Percentiles rank a stretch among this genome's conserved stretches.
These are phyloP conservation scores for Thalassophryne amazonica DNA, from an alignment of 2,797 vertebrate genomes.

Conservation along the genomic window DNA sequence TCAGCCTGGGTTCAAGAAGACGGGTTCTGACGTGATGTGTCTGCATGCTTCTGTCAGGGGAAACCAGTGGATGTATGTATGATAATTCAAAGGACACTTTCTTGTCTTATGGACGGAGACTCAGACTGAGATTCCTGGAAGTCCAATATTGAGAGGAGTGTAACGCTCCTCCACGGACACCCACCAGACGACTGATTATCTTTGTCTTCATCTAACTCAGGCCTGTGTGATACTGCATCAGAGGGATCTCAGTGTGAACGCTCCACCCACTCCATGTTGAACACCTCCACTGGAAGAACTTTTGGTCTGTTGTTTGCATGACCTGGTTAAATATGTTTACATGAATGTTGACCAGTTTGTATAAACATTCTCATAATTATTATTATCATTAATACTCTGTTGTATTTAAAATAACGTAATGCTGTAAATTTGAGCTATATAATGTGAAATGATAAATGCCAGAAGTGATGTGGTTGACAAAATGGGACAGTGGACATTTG, in stretches of 20 bases:
- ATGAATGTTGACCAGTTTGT: slow-evolving; percentile 79
- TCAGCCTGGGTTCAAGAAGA: slow-evolving; percentile 73
- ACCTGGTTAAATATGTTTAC: slow-evolving; percentile 84
- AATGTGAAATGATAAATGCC: slow-evolving; percentile 78
- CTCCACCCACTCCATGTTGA: slow-evolving; percentile 73
- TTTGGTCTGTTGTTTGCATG: slow-evolving; percentile 84
- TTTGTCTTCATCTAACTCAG: too few relatives aligned
- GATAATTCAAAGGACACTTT: slow-evolving; percentile 60
- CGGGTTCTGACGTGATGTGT: slow-evolving; percentile 53
- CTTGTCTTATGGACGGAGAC: slow-evolving; percentile 83
- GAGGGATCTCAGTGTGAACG: slow-evolving; percentile 71
- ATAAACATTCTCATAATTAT: slow-evolving; percentile 72
- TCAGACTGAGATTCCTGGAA: slow-evolving; percentile 71
- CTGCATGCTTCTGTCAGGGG: slow-evolving; percentile 75
- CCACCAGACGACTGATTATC: too few relatives aligned
- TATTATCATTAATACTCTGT: slow-evolving; percentile 74
- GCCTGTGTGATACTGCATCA: slow-evolving; percentile 5
- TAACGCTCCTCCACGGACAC: not conserved
- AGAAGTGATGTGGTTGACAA: slow-evolving; percentile 70
- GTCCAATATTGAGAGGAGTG: slow-evolving; percentile 13
- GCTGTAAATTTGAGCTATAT: slow-evolving; percentile 75
- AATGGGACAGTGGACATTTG: slow-evolving; percentile 68
- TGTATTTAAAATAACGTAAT: slow-evolving; percentile 73
- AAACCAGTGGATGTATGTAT: slow-evolving; percentile 46
- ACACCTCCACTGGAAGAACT: slow-evolving; percentile 78